A percentile compares a stretch with the other conserved stretches of the same genome.
These are phyloP conservation scores for Leptura quadrifasciata DNA, from an alignment of 2,888 invertebrate genomes.

Conservation along the genomic window DNA sequence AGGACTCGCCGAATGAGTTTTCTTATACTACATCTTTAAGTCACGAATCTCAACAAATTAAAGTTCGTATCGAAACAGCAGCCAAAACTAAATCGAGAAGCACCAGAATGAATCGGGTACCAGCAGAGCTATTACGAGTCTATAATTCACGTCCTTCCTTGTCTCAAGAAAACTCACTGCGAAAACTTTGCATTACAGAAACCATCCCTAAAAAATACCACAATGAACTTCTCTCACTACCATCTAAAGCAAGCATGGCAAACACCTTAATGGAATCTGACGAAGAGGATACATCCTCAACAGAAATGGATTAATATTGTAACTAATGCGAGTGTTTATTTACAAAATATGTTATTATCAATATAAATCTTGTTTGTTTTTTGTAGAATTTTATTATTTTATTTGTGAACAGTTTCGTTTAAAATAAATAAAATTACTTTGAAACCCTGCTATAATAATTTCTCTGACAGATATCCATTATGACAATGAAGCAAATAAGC, in stretches of 20 bases:
- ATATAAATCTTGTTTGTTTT: too few relatives aligned
- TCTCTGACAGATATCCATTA: too few relatives aligned
- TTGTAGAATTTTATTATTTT: too few relatives aligned
- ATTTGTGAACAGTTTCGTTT: too few relatives aligned
- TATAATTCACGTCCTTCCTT: neutral
- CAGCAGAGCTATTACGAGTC: neutral
- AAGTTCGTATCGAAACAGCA: neutral
- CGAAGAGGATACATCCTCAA: neutral
- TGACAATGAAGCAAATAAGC: too few relatives aligned
- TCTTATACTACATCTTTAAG: neutral
- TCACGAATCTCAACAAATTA: neutral
- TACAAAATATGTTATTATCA: too few relatives aligned
- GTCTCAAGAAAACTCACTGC: neutral
- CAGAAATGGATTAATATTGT: too few relatives aligned
- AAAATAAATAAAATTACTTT: too few relatives aligned
- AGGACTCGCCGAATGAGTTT: neutral
- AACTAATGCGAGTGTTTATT: too few relatives aligned
- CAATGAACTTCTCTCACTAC: neutral
- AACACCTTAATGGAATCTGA: neutral
- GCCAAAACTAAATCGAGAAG: neutral
- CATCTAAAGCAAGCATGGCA: neutral
- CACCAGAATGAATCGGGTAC: neutral
- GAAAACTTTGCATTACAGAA: neutral
- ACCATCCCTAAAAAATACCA: neutral
- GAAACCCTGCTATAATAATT: too few relatives aligned